These are phyloP conservation scores for Steinernema khuongi DNA, from an alignment of 1,140 invertebrate genomes.

Conservation along the genomic window DNA sequence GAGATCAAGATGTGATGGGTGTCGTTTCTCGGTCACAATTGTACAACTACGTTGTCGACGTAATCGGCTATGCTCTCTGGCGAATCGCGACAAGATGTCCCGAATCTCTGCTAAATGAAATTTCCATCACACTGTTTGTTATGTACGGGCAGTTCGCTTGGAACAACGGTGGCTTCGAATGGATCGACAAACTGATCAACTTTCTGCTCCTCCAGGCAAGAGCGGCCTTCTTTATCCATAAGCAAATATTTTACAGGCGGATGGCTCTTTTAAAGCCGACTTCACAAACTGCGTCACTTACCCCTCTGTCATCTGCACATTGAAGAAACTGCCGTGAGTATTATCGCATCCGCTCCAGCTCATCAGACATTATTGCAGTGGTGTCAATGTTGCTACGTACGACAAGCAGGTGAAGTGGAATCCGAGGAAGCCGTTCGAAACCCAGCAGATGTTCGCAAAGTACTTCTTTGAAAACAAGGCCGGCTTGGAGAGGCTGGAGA, in stretches of 20 bases:
- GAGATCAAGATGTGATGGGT: background rate
- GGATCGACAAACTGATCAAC: background rate
- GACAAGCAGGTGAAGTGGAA: background rate
- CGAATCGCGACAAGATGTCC: background rate
- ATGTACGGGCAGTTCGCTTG: background rate
- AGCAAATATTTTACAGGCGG: background rate
- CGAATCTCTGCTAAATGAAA: background rate
- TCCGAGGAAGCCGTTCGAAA: background rate
- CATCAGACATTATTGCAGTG: background rate
- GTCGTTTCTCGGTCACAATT: background rate
- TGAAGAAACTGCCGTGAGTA: background rate
- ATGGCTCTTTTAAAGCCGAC: background rate
- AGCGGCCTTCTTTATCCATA: background rate
- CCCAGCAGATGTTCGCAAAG: background rate
- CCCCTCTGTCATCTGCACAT: background rate
- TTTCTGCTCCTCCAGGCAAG: background rate
- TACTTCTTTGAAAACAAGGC: background rate
- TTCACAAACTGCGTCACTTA: background rate
- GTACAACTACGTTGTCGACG: background rate
- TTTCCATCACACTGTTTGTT: background rate
- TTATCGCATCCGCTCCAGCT: background rate
- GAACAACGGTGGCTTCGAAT: background rate
- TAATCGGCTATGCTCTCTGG: background rate
- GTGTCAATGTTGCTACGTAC: background rate
- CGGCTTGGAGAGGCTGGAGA: background rate